These are phyloP conservation scores for Lucilia cuprina DNA, from an alignment of 1,140 invertebrate species.

Conservation along the genomic window DNA sequence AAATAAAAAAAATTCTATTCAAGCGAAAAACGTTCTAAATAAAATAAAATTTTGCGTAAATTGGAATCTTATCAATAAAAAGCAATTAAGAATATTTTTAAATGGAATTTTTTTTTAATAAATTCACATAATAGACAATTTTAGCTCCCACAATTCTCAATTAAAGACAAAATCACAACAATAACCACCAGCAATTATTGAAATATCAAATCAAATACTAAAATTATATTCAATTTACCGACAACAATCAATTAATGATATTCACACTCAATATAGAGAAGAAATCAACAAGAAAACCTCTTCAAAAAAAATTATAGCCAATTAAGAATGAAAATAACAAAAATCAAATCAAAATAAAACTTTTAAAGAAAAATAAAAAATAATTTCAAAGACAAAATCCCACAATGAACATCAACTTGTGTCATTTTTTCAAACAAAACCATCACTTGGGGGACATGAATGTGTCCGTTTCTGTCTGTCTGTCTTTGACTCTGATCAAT, in stretches of 20 bases:
- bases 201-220: background rate
- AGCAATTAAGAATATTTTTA: too few species aligned
- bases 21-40: too few species aligned
- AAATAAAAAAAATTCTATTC: too few species aligned
- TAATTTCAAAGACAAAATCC: constrained; percentile 14
- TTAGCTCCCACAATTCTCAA: background rate
- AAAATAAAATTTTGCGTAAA: too few species aligned
- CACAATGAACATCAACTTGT: constrained; percentile 31
- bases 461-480: constrained; percentile 18
- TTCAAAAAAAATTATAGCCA: background rate
- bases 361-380: background rate
- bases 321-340: background rate
- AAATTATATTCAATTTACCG: background rate
- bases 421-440: constrained; percentile 17
- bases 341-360: background rate
- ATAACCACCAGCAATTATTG: background rate
- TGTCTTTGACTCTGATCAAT: background rate
- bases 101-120: too few species aligned
- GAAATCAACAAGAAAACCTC: too few species aligned
- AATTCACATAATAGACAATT: too few species aligned
- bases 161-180: background rate
- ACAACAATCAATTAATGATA: background rate
- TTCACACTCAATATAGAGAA: background rate
- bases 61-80: too few species aligned
- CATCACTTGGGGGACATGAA: constrained; percentile 28